Evolutionary conservation across 2,797 vertebrate genomes (phyloP), one percentile per base, ranked within the genome.

Genomic region (Sebastes hubbsi): DNA sequence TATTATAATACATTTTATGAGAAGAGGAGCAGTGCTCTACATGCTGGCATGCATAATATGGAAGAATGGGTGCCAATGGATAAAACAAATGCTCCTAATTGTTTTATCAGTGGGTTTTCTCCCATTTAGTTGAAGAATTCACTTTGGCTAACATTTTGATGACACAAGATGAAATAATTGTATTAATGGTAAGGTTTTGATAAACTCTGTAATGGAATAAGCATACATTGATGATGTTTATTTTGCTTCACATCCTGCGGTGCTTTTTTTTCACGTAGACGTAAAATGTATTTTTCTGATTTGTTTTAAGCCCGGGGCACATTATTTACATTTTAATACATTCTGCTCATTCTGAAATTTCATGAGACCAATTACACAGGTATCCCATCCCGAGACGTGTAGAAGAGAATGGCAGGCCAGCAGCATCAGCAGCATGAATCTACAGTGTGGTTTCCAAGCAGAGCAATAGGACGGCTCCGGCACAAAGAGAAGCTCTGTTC

Each of bases 401-500:
- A 78, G 58, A 71, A 82, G 81, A 78, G 65, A 80, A 81, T 59
- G 60, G 36, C 77, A 80, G 69, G 38, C 49, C 36, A 73, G 87
- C 66, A 78, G 38, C 82, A 88, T 84, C 77, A 68, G 76, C 72
- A 85, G 73, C 74, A 82, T 74, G 75, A 84, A 81, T 88, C 81
- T 86, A 75, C 89, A 87, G 69, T 86, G 77, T 76, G 88, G 81
- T 92, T 93, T 87, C 79, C 71, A 84, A 76, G 77, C 87, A 76
- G 80, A 85, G 89, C 71, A 86, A 84, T 68, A 78, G 70, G 71
- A 87, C 75, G 87, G 55, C 46, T 79, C 62, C 75, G 16, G 74
- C 81, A 89, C 88, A 92, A 93, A 91, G 87, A 87, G 79, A 85
- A 81, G 85, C 75, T 90, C 85, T 91, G 88, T 88, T 87, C 84